Evolutionary conservation across 1,140 invertebrate genomes (phyloP), one percentile per base, ranked within the genome.

Genomic region (Helicorthomorpha holstii): DNA sequence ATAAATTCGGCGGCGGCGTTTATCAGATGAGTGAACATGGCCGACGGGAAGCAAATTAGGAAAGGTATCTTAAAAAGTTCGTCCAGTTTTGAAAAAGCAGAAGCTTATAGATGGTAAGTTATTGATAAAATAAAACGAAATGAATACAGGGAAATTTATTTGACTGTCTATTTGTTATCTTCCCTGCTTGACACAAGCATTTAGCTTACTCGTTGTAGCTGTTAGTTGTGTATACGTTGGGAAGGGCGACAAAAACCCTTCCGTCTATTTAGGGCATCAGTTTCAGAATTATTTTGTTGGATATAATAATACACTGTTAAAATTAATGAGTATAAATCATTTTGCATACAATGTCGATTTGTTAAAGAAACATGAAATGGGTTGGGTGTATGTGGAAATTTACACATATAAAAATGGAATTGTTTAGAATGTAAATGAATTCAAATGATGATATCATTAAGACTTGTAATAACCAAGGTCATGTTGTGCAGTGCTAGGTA

Each of bases 31-130:
- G 29, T 34, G 29, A 34, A 34, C 53, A 70, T 70, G 69, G 65
- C 69, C n/a, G 73, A 74, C 56, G 73, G 63, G 49, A 85, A 85
- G 66, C 77, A 79, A 63, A 88, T 88, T 58, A 77, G 80, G 27
- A 93, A 93, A 73, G 85, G 90, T 57, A 94, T 94, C 63, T 70
- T 94, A 51, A 94, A 93, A 72, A 82, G 83, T 53, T 88, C 86
- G 1, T 81, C 85, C 53, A 92, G 88, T 69, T 85, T 87, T 64
- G 85, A 89, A 66, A 79, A 74, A 57, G 75, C 76, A 54, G 77
- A 84, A 56, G 69, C 73, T 60, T 72, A 71, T 34, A 56, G 61
- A 59, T 55, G 60, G 61, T 68, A 57, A 58, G 60, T 57, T 51
- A 7, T 51, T 26, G 27, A 46, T 34, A n/a, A 26, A 12, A 7